Percentiles rank a stretch among this genome's conserved stretches.
Evolutionary conservation across 2,113 vertebrate species (phyloP).

Genomic region (Nanorana parkeri): DNA sequence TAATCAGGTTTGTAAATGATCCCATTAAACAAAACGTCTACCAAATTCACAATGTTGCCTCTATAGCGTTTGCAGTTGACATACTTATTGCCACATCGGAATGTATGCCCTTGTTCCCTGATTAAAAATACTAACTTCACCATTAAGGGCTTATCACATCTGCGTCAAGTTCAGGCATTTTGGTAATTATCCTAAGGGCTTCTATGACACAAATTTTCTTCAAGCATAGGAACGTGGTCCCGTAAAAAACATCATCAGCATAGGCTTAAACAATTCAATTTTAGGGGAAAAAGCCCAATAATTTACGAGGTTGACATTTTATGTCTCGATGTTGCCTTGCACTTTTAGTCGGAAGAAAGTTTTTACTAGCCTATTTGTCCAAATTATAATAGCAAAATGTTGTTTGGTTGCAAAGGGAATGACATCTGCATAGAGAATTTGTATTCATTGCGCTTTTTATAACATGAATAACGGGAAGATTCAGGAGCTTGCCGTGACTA

Average conservation of each 20-base stretch:
- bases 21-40: background rate
- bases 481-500: conserved; percentile 44
- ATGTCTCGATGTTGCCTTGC: conserved; percentile 56
- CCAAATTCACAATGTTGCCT: background rate
- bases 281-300: conserved; percentile 42
- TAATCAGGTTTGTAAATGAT: background rate
- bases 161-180: conserved; percentile 13
- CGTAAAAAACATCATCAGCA: background rate
- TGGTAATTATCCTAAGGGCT: conserved; percentile 27
- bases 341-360: conserved; percentile 39
- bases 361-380: conserved; percentile 60
- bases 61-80: background rate
- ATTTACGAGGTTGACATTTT: conserved; percentile 57
- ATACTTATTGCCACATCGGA: conserved; percentile 5
- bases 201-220: conserved; percentile 6
- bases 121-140: conserved; percentile 17
- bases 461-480: conserved; percentile 42
- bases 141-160: conserved; percentile 13
- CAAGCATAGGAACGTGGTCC: background rate
- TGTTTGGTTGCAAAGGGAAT: conserved; percentile 53
- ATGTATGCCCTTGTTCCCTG: background rate
- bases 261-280: conserved; percentile 13
- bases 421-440: conserved; percentile 21
- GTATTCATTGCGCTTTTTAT: conserved; percentile 48
- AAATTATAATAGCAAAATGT: conserved; percentile 46